Evolutionary conservation across 2,113 vertebrate species (phyloP).

Genomic region (Sceloporus undulatus): DNA sequence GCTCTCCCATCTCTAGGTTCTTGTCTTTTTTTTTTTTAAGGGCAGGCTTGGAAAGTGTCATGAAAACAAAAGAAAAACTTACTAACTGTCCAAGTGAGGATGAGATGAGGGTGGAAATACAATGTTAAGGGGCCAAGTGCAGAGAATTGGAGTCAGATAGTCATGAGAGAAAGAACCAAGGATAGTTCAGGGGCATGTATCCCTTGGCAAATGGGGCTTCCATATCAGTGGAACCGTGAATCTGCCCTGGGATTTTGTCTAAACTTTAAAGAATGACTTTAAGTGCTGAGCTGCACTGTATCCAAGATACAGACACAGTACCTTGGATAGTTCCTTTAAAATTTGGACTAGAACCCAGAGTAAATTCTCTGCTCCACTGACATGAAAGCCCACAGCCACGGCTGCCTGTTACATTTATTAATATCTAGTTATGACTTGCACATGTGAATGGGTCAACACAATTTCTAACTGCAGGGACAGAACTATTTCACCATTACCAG

Average conservation of each 20-base stretch:
- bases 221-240: too few species aligned
- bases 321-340: too few species aligned
- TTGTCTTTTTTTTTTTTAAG: neutral
- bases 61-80: neutral
- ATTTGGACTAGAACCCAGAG: too few species aligned
- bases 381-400: too few species aligned
- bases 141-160: neutral
- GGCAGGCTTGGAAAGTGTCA: fast-evolving
- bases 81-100: neutral
- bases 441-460: neutral
- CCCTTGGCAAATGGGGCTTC: too few species aligned
- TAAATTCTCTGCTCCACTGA: too few species aligned
- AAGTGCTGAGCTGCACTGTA: too few species aligned
- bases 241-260: too few species aligned
- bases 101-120: neutral
- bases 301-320: too few species aligned
- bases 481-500: neutral
- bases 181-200: neutral
- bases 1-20: neutral
- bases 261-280: too few species aligned
- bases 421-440: neutral
- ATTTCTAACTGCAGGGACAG: neutral
- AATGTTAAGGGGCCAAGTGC: neutral
- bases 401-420: neutral
- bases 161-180: neutral